Conservation (phyloP, 2,888 invertebrate genomes). For the Lycia hirtaria region DNA sequence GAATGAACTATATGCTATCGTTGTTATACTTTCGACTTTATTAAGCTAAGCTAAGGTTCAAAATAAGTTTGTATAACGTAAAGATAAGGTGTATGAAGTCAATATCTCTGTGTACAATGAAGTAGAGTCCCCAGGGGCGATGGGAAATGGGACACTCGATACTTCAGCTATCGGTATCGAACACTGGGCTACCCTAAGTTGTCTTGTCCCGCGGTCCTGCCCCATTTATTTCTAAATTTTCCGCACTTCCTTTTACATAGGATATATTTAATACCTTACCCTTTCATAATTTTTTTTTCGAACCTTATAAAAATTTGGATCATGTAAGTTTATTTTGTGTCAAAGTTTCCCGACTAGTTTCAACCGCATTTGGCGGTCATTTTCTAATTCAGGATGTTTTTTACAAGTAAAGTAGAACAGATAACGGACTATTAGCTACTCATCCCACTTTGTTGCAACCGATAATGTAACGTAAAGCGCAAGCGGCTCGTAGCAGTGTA, state of each 20-base stretch:
- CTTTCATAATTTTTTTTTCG: too few relatives aligned
- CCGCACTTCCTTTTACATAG: background rate
- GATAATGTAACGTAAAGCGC: too few relatives aligned
- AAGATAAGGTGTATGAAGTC: constrained; percentile 23
- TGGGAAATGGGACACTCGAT: constrained; percentile 35
- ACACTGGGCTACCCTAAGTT: background rate
- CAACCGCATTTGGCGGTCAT: too few relatives aligned
- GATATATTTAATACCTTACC: background rate
- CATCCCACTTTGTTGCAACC: too few relatives aligned
- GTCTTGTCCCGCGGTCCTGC: background rate
- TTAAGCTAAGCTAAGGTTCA: constrained; percentile 3
- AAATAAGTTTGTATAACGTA: constrained; percentile 10
- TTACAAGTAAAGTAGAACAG: too few relatives aligned
- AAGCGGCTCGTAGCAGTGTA: too few relatives aligned
- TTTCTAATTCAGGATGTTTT: too few relatives aligned
- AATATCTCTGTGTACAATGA: constrained; percentile 30
- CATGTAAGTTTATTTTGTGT: too few relatives aligned
- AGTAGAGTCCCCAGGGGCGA: constrained; percentile 27
- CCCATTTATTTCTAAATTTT: background rate
- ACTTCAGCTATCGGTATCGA: constrained; percentile 24
- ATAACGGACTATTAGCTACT: too few relatives aligned
- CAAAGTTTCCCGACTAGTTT: too few relatives aligned
- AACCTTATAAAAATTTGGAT: too few relatives aligned
- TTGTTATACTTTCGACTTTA: constrained; percentile 26
- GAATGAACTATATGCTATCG: background rate